Evolutionary conservation across 2,888 invertebrate species (phyloP), one percentile per base, ranked within the genome.

Genomic region (Aplocera efformata): DNA sequence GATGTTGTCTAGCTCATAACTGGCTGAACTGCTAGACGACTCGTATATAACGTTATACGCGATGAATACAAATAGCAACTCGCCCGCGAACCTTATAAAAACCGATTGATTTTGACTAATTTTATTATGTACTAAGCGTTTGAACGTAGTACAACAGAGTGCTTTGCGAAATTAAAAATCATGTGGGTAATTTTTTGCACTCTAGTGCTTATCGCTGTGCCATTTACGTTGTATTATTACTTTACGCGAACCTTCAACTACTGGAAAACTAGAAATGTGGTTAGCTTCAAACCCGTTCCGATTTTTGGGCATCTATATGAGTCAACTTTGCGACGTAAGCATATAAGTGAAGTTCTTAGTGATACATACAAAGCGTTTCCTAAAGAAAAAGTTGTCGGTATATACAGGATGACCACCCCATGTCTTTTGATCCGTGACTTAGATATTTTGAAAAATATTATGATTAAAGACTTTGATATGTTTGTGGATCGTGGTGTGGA

Each of bases 391-490:
- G 56, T 75, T 1, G 64, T 80, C 1, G 80, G 80, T 1, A 7
- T 77, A 0, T 79, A 65, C 26, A 65, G 68, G 42, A 64, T 73
- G 60, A 69, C 67, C 0, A 60, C 61, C 1, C 78, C 77, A 0
- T 51, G 55, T 31, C 25, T 80, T 4, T 26, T 79, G 1, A 41
- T 81, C 10, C 53, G 71, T 10, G 79, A 81, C 43, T 53, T 73
- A 13, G 77, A 81, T 7, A 31, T 75, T 1, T 48, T 80, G 5
- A 77, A 76, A 48, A 54, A 69, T 2, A 43, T 80, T 1, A 54
- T 78, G 51, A 71, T 80, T 7, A 76, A 72, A 42, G 78, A 79
- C 44, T 79, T 79, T 24, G 65, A 75, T 6, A 6, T 29, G 1
- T 80, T 79, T 11, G 7, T 45, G 1, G 72, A 78, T 6, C 68